These are phyloP conservation scores for Myioborus melanocephalus DNA, from an alignment of 2,797 vertebrate genomes.

Conservation along the genomic window DNA sequence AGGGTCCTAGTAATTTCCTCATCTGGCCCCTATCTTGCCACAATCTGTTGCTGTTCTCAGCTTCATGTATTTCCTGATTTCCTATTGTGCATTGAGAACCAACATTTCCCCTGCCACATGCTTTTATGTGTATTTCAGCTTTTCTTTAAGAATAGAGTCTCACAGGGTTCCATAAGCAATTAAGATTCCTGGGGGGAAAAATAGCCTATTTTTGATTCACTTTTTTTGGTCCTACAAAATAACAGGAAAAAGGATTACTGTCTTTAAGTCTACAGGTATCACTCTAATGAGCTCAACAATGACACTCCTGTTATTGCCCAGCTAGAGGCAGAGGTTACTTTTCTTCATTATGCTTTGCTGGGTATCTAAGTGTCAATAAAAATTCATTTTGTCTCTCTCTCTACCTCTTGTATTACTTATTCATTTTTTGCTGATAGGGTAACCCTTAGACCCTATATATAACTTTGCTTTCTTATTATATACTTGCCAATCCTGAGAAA, in stretches of 20 bases:
- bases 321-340: background rate
- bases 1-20: background rate
- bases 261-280: background rate
- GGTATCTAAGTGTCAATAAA: background rate
- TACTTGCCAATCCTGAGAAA: background rate
- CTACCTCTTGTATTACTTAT: background rate
- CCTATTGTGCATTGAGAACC: conserved; percentile 18
- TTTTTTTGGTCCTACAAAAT: background rate
- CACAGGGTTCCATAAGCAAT: background rate
- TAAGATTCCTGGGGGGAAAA: background rate
- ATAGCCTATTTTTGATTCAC: background rate
- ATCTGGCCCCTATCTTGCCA: conserved; percentile 24
- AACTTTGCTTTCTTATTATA: background rate
- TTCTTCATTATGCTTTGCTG: background rate
- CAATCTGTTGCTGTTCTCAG: conserved; percentile 4
- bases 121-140: background rate
- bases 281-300: background rate
- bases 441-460: background rate
- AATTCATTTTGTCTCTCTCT: background rate
- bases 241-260: background rate
- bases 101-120: background rate
- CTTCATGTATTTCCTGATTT: conserved; percentile 31
- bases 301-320: background rate
- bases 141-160: background rate
- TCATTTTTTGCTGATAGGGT: background rate